Conservation (phyloP, 2,888 invertebrate species). For the Strigamia maritima region DNA sequence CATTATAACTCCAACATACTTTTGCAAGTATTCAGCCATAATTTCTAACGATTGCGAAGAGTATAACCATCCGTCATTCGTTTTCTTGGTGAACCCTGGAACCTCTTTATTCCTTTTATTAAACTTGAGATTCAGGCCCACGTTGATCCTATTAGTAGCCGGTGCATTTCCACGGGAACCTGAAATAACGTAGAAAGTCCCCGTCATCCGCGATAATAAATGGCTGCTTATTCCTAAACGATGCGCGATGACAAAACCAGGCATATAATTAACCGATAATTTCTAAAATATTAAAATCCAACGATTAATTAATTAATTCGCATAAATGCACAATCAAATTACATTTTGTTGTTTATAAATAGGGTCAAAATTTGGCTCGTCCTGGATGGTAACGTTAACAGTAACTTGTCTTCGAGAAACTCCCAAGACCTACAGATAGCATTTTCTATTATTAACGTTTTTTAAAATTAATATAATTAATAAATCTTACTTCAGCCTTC, state of each 20-base stretch:
- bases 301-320: not conserved
- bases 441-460: not conserved
- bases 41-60: slow-evolving; percentile 69
- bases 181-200: slow-evolving; percentile 68
- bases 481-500: slow-evolving; percentile 65
- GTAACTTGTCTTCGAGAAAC: slow-evolving; percentile 55
- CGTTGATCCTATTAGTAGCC: slow-evolving; percentile 59
- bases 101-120: slow-evolving; percentile 71
- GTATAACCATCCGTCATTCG: slow-evolving; percentile 71
- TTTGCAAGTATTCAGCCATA: slow-evolving; percentile 65
- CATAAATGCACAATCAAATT: not conserved
- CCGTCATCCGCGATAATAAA: slow-evolving; percentile 80
- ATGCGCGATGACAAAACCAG: slow-evolving; percentile 52
- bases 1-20: slow-evolving; percentile 51
- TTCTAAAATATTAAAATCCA: not conserved
- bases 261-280: slow-evolving; percentile 55
- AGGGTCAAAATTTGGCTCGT: slow-evolving; percentile 58
- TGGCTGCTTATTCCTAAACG: slow-evolving; percentile 60
- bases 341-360: slow-evolving; percentile 8
- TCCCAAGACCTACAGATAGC: slow-evolving; percentile 46
- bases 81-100: slow-evolving; percentile 73
- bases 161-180: slow-evolving; percentile 39
- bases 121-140: slow-evolving; percentile 88
- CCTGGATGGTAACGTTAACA: slow-evolving; percentile 57
- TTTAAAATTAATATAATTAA: not conserved